Evolutionary conservation across 2,888 invertebrate species (phyloP).

Genomic region (Acanthosepion lycidas): DNA sequence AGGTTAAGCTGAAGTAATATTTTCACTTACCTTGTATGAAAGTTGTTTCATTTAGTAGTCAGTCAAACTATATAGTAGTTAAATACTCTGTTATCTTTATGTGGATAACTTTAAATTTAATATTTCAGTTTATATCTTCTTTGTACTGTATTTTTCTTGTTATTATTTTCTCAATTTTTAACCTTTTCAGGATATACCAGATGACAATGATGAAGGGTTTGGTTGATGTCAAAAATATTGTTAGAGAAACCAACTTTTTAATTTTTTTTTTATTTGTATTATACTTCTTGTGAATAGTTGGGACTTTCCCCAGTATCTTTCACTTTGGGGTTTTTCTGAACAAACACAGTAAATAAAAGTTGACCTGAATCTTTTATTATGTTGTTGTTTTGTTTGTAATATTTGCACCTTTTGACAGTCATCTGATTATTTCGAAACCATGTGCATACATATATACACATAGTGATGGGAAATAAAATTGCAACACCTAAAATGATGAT

Average conservation of each 20-base stretch:
- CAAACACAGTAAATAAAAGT: not conserved
- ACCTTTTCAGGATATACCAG: not conserved
- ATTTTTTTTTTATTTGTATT: not conserved
- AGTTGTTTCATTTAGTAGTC: too few relatives aligned
- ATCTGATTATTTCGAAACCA: not conserved
- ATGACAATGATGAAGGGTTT: not conserved
- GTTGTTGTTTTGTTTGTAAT: not conserved
- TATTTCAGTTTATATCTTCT: not conserved
- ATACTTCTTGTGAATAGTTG: not conserved
- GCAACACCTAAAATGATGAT: too few relatives aligned
- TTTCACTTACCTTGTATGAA: too few relatives aligned
- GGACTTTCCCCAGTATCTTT: not conserved
- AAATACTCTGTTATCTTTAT: too few relatives aligned
- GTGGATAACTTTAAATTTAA: too few relatives aligned
- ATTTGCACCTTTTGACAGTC: not conserved
- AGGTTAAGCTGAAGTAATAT: too few relatives aligned
- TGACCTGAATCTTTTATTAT: not conserved
- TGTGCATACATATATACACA: not conserved
- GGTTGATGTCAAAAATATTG: not conserved
- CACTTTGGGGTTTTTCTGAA: not conserved
- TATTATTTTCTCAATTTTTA: not conserved
- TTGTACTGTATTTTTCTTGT: not conserved
- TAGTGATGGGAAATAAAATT: not conserved
- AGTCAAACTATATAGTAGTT: too few relatives aligned
- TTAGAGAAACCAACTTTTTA: not conserved